These are phyloP conservation scores for Andrena flavipes DNA, from an alignment of 2,888 invertebrate genomes.

Conservation along the genomic window DNA sequence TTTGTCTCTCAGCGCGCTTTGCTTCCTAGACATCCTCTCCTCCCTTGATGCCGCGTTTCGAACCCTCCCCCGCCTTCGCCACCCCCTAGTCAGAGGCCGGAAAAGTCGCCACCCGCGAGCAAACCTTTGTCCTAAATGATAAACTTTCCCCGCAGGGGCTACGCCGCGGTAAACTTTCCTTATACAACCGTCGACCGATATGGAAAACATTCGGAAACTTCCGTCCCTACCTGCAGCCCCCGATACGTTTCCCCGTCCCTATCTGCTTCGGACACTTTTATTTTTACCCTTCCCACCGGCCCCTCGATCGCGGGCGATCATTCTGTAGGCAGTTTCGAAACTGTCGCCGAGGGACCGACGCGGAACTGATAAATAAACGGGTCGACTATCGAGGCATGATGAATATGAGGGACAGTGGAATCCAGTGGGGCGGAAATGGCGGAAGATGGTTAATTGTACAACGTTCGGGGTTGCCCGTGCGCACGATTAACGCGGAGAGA, in stretches of 20 bases:
- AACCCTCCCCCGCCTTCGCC: background rate
- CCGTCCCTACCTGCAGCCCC: conserved; percentile 40
- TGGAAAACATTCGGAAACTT: conserved; percentile 76
- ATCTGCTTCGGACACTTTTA: conserved; percentile 30
- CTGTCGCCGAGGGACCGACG: conserved; percentile 24
- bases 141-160: conserved; percentile 77
- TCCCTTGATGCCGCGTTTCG: background rate
- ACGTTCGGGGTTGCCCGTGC: background rate
- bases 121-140: conserved; percentile 79
- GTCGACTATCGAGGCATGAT: background rate
- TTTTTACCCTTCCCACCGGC: conserved; percentile 34
- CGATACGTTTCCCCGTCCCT: conserved; percentile 19
- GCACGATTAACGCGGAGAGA: background rate
- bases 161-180: conserved; percentile 73
- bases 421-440: background rate
- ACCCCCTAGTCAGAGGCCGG: background rate
- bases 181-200: conserved; percentile 75
- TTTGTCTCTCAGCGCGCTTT: background rate
- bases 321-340: conserved; percentile 12
- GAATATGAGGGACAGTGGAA: conserved; percentile 3
- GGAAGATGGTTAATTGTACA: background rate
- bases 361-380: conserved; percentile 32
- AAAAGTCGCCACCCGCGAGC: conserved; percentile 60
- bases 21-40: background rate
- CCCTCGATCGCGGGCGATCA: conserved; percentile 31